Evolutionary conservation across 2,888 invertebrate species (phyloP), one percentile per base, ranked within the genome.

Genomic region (Melinaea marsaeus): DNA sequence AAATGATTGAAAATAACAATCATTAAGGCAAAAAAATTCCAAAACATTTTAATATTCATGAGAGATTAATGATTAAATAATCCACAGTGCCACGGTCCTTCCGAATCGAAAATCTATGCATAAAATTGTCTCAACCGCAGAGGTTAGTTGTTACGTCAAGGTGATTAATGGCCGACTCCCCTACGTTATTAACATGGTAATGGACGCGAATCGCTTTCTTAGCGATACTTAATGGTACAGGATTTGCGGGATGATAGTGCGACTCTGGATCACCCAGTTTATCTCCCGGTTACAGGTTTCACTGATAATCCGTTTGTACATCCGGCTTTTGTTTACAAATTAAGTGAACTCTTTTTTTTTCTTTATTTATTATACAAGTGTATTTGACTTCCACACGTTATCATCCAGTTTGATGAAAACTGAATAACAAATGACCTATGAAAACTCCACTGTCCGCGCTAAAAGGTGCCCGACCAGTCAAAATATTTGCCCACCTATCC

Each of bases 121-220:
- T 88, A 89, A 88, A 88, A 74, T 74, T 74, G 74, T 87, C 85
- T 82, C 74, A 74, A 70, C 75, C 81, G 76, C 77, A 69, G 82
- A 79, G 85, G 84, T 82, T 84, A 84, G 84, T 84, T 76, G 64
- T 63, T 67, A 85, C 83, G 90, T 89, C 89, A 88, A 82, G 72
- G 84, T 90, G 90, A 90, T 90, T 90, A 90, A 90, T 90, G 82
- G 79, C 85, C 76, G 69, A 75, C 79, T 85, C 89, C 90, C 90
- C 87, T 75, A 84, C 74, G 85, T 88, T 89, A 90, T 90, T 90
- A 90, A 90, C 90, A 90, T 90, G 88, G 90, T 88, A 90, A 90
- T 90, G 85, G 85, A 80, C 85, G 81, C 83, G 85, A 85, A 89
- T 87, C 86, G 86, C 86, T 88, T 89, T 88, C 90, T 89, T 90